These are phyloP conservation scores for Phalacrocorax carbo DNA, from an alignment of 2,113 vertebrate species.

Conservation along the genomic window DNA sequence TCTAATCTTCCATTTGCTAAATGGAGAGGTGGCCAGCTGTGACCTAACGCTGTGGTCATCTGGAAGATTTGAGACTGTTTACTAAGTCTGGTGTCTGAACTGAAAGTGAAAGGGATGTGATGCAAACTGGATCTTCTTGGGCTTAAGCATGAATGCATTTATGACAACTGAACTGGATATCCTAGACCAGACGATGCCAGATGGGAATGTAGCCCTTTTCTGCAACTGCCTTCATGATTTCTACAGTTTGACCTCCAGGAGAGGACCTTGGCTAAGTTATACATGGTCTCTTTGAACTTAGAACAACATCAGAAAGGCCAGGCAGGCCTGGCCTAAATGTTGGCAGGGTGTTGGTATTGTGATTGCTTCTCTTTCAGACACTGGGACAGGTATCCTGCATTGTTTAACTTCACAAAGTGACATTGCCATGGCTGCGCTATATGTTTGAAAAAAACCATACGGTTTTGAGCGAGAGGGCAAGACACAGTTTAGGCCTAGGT, in stretches of 20 bases:
- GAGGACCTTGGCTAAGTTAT: not conserved
- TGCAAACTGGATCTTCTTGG: not conserved
- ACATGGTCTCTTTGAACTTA: rapidly evolving
- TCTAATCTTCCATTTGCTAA: constrained; percentile 24
- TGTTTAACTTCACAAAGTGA: not conserved
- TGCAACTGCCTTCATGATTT: not conserved
- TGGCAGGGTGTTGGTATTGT: not conserved
- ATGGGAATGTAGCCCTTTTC: not conserved
- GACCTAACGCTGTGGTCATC: not conserved
- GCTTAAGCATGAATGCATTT: not conserved
- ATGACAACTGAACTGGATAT: not conserved
- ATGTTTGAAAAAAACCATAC: not conserved
- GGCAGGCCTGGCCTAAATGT: not conserved
- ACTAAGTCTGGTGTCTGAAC: not conserved
- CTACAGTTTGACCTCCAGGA: not conserved
- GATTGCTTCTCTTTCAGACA: not conserved
- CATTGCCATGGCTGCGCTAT: not conserved
- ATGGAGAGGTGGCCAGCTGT: not conserved
- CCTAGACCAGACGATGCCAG: not conserved
- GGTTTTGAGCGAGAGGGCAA: not conserved
- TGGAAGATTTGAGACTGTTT: not conserved
- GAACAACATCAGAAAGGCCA: not conserved
- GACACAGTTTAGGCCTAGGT: not conserved
- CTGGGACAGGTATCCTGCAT: not conserved
- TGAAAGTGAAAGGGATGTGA: not conserved